A percentile compares a stretch with the other conserved stretches of the same genome.
Evolutionary conservation across 2,113 vertebrate species (phyloP).

Genomic region (Recurvirostra avosetta): DNA sequence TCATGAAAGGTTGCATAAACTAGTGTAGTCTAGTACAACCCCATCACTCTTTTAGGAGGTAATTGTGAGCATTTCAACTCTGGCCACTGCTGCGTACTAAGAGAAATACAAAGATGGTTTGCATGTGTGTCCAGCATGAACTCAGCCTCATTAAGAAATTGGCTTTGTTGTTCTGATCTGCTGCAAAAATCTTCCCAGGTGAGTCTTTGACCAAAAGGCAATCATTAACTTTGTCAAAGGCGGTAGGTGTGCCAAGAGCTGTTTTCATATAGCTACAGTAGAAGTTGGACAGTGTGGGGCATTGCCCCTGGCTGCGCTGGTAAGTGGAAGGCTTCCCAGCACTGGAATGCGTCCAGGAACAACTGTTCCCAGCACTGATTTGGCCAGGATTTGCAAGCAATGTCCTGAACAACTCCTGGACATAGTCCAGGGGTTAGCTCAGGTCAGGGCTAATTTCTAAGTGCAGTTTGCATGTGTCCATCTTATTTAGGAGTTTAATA

Average conservation of each 20-base stretch:
- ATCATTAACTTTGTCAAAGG: constrained; percentile 25
- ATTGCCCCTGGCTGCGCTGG: neutral
- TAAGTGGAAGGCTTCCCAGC: neutral
- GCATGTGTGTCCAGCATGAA: neutral
- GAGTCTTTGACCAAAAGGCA: neutral
- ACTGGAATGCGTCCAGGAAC: neutral
- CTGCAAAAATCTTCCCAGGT: neutral
- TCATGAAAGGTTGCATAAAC: neutral
- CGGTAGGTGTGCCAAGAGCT: neutral
- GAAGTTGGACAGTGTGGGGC: neutral
- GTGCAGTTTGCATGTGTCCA: neutral
- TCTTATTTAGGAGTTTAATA: neutral
- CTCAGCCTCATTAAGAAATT: neutral
- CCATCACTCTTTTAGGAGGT: neutral
- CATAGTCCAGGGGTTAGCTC: neutral
- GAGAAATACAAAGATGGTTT: neutral
- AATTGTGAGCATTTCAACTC: neutral
- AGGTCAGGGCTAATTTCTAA: neutral
- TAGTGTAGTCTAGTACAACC: neutral
- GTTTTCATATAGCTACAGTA: neutral
- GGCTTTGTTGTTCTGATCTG: neutral
- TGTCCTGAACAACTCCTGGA: neutral
- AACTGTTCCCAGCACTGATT: neutral
- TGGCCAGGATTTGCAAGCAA: neutral
- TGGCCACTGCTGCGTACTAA: neutral